Conservation (phyloP, 2,113 vertebrate species). For the Progne subis region DNA sequence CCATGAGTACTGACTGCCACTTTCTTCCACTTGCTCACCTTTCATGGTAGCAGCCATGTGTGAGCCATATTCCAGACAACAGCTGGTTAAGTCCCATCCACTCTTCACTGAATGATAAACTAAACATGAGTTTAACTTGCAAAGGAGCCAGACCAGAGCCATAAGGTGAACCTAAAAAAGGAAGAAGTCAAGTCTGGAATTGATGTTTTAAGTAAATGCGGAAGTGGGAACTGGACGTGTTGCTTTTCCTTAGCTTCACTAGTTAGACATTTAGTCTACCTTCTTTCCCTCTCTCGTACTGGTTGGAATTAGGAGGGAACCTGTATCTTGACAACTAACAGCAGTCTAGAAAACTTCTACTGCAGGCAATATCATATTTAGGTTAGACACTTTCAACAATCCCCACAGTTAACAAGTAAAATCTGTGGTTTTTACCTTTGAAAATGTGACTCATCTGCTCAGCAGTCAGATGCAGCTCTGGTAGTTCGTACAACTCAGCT, state of each 20-base stretch:
- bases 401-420: not conserved
- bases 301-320: not conserved
- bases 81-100: not conserved
- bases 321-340: not conserved
- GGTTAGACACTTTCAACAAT: not conserved
- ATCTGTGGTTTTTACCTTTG: not conserved
- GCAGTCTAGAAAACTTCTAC: not conserved
- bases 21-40: not conserved
- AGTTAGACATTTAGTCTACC: not conserved
- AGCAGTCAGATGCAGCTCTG: not conserved
- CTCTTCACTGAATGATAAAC: not conserved
- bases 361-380: not conserved
- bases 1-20: not conserved
- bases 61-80: not conserved
- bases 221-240: not conserved
- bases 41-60: not conserved
- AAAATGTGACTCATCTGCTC: not conserved
- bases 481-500: not conserved
- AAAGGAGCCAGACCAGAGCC: not conserved
- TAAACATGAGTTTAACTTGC: not conserved
- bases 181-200: not conserved
- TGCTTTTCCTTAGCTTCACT: not conserved
- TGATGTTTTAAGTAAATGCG: not conserved
- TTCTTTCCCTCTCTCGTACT: not conserved
- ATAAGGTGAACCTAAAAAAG: not conserved